A percentile compares a stretch with the other conserved stretches of the same genome.
Evolutionary conservation across 2,113 vertebrate genomes (phyloP).

Genomic region (Rhinolophus ferrumequinum): DNA sequence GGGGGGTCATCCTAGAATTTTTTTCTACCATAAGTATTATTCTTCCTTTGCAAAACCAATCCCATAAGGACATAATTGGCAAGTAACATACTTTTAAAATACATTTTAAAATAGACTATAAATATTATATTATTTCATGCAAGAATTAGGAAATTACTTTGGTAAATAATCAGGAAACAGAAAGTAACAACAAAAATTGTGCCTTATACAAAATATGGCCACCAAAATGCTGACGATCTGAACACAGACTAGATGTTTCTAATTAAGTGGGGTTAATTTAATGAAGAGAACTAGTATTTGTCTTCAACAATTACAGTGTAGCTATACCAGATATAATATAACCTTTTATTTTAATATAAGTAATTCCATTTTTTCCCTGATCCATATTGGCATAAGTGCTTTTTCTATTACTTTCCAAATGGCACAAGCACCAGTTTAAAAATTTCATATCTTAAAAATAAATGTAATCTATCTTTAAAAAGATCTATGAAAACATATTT

Average conservation of each 20-base stretch:
- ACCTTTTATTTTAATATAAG: neutral
- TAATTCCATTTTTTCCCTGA: neutral
- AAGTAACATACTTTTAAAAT: neutral
- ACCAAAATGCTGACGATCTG: neutral
- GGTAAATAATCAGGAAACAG: neutral
- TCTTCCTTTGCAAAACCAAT: neutral
- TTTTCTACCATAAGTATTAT: neutral
- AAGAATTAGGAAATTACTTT: conserved; percentile 7
- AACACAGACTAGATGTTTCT: neutral
- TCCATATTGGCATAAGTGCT: neutral
- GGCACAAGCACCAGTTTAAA: neutral
- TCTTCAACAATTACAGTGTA: neutral
- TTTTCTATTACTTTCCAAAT: neutral
- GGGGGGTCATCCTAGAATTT: neutral
- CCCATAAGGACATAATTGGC: neutral
- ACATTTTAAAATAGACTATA: neutral
- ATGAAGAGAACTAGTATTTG: neutral
- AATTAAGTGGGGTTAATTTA: neutral
- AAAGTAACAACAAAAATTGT: neutral
- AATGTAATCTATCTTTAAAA: neutral
- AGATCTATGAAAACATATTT: conserved; percentile 7
- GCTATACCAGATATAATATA: neutral
- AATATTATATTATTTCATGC: neutral
- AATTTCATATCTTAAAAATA: conserved; percentile 16
- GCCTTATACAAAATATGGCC: neutral